A percentile compares a stretch with the other conserved stretches of the same genome.
Evolutionary conservation across 2,888 invertebrate species (phyloP).

Genomic region (Amphiduros pacificus): DNA sequence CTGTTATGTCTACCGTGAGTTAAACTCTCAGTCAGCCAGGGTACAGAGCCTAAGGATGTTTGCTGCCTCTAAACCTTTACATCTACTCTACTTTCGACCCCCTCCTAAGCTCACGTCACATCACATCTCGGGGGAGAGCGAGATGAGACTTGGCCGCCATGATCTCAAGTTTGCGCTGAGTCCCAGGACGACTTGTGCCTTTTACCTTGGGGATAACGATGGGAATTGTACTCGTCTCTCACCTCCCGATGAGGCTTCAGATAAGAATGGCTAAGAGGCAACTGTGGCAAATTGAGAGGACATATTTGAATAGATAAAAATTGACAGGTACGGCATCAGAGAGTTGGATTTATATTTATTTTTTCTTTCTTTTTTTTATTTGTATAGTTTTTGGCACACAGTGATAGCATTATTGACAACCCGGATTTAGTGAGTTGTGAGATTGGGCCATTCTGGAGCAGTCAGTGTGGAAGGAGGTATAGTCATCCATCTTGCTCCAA

Average conservation of each 20-base stretch:
- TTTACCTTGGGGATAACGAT: no score
- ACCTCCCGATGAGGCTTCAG: no score
- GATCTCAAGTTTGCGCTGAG: no score
- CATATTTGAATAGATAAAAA: conserved; percentile 7
- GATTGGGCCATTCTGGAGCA: not conserved
- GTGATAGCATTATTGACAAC: not conserved
- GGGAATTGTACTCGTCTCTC: no score
- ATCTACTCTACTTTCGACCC: not conserved
- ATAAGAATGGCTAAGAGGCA: not conserved
- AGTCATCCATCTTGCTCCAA: conserved; percentile 7
- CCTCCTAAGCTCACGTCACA: not conserved
- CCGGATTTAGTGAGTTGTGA: not conserved
- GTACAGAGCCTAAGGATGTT: no score
- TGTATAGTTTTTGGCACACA: not conserved
- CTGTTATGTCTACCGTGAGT: no score
- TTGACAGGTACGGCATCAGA: conserved; percentile 9
- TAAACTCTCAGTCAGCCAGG: no score
- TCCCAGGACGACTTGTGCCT: no score
- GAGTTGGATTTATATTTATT: no score
- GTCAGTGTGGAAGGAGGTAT: not conserved
- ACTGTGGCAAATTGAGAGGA: not conserved
- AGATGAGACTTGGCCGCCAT: no score
- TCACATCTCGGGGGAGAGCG: no score
- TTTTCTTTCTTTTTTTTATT: no score
- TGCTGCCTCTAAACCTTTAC: not conserved